phyloP scores from a whole-genome alignment of 2,113 vertebrate genomes.

The Lagopus leucura region DNA sequence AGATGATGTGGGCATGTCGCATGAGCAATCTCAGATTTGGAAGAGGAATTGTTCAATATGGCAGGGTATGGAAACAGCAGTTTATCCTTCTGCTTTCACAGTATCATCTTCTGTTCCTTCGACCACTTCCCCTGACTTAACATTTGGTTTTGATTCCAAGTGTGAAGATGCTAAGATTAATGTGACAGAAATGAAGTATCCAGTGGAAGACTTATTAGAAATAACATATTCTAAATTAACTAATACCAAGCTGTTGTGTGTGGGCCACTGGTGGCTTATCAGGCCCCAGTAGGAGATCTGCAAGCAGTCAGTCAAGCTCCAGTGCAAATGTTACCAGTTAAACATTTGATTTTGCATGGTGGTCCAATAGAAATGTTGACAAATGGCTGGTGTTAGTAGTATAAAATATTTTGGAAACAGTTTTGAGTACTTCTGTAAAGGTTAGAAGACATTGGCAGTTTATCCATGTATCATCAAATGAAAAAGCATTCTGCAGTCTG shows the following conservation, averaged over 20 bases:
- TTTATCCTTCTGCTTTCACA: neutral
- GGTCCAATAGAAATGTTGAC: neutral
- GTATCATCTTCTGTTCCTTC: constrained; percentile 3
- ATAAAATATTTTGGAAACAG: neutral
- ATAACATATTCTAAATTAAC: neutral
- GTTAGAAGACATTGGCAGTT: neutral
- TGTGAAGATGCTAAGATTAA: neutral
- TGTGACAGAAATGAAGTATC: constrained; percentile 34
- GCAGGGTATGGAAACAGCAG: neutral
- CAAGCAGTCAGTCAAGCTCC: neutral
- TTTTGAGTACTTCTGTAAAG: neutral
- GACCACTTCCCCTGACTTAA: fast-evolving
- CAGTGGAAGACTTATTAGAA: constrained; percentile 3
- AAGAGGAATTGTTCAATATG: neutral
- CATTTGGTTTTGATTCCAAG: constrained; percentile 31
- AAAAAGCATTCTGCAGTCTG: neutral
- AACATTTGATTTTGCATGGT: neutral
- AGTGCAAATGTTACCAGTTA: neutral
- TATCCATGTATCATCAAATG: neutral
- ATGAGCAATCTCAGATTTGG: neutral
- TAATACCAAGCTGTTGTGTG: constrained; percentile 1
- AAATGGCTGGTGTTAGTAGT: neutral
- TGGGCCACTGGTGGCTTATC: neutral
- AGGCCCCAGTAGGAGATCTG: constrained; percentile 12
- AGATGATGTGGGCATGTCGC: neutral